Evolutionary conservation across 2,797 vertebrate genomes (phyloP).

Genomic region (Macroramphosus scolopax): DNA sequence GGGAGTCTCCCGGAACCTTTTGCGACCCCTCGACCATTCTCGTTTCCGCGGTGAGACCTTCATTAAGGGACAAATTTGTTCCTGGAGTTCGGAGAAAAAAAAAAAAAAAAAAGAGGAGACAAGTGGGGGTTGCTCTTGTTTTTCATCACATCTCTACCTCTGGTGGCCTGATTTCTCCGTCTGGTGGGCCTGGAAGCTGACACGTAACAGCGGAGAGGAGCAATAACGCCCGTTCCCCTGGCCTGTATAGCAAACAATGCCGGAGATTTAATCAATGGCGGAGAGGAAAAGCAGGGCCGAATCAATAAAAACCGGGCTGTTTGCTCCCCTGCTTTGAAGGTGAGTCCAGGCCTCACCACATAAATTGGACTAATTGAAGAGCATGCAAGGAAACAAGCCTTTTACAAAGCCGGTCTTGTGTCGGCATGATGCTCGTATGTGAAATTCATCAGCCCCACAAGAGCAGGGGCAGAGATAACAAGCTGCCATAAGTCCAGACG

Average conservation of each 20-base stretch:
- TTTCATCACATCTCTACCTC: slow-evolving; percentile 63
- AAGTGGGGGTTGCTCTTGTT: slow-evolving; percentile 40
- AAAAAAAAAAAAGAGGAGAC: not conserved
- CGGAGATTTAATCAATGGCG: slow-evolving; percentile 77
- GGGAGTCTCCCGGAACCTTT: slow-evolving; percentile 54
- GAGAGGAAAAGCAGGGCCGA: slow-evolving; percentile 69
- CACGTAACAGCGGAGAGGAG: slow-evolving; percentile 59
- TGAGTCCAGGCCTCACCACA: slow-evolving; percentile 68
- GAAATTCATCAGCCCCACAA: slow-evolving; percentile 56
- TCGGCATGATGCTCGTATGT: slow-evolving; percentile 54
- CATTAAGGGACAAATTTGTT: slow-evolving; percentile 69
- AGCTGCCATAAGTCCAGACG: slow-evolving; percentile 42
- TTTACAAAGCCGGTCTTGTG: slow-evolving; percentile 57
- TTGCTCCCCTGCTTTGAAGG: slow-evolving; percentile 70
- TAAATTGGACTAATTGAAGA: slow-evolving; percentile 79
- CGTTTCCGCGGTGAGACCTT: slow-evolving; percentile 68
- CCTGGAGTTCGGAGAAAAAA: slow-evolving; percentile 34
- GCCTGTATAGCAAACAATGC: slow-evolving; percentile 71
- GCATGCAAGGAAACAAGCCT: slow-evolving; percentile 64
- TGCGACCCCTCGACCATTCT: slow-evolving; percentile 58
- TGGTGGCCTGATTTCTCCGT: slow-evolving; percentile 58
- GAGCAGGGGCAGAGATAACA: slow-evolving; percentile 46
- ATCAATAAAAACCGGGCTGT: slow-evolving; percentile 73
- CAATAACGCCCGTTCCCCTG: slow-evolving; percentile 63
- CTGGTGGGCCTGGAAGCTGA: slow-evolving; percentile 53